A percentile compares a stretch with the other conserved stretches of the same genome.
phyloP scores from a whole-genome alignment of 2,797 vertebrate species.

The Malacoctenus gilli region DNA sequence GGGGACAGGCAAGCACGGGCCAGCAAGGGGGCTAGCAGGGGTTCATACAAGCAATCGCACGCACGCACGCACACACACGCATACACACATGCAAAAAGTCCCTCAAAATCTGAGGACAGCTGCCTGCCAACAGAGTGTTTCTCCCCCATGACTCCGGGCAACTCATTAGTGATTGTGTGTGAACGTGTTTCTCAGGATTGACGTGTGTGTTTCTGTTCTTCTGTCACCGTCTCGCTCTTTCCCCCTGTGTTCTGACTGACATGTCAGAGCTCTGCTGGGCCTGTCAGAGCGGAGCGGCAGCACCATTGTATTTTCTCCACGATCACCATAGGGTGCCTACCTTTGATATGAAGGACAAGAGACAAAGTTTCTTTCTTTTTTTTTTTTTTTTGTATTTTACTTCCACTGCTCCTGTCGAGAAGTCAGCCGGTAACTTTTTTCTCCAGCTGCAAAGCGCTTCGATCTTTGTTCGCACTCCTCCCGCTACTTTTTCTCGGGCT shows the following conservation, averaged over 20 bases:
- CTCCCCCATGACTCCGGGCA: slow-evolving; percentile 51
- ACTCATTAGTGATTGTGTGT: slow-evolving; percentile 66
- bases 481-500: slow-evolving; percentile 7
- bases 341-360: slow-evolving; percentile 69
- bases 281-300: slow-evolving; percentile 56
- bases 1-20: slow-evolving; percentile 36
- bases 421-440: slow-evolving; percentile 50
- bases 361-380: slow-evolving; percentile 52
- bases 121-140: slow-evolving; percentile 56
- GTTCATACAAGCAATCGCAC: too few species aligned
- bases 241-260: slow-evolving; percentile 62
- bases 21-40: slow-evolving; percentile 34
- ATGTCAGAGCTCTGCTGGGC: slow-evolving; percentile 58
- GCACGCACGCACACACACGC: slow-evolving; percentile 4
- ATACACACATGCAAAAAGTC: slow-evolving; percentile 1
- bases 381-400: too few species aligned
- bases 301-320: slow-evolving; percentile 44
- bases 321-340: slow-evolving; percentile 55
- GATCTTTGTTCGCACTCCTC: slow-evolving; percentile 12
- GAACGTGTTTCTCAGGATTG: slow-evolving; percentile 50
- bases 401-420: slow-evolving; percentile 28
- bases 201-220: slow-evolving; percentile 26
- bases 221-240: slow-evolving; percentile 33
- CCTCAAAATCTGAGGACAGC: slow-evolving; percentile 50
- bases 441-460: slow-evolving; percentile 12